Conservation (phyloP, 2,113 vertebrate genomes). For the Poicephalus meyeri region DNA sequence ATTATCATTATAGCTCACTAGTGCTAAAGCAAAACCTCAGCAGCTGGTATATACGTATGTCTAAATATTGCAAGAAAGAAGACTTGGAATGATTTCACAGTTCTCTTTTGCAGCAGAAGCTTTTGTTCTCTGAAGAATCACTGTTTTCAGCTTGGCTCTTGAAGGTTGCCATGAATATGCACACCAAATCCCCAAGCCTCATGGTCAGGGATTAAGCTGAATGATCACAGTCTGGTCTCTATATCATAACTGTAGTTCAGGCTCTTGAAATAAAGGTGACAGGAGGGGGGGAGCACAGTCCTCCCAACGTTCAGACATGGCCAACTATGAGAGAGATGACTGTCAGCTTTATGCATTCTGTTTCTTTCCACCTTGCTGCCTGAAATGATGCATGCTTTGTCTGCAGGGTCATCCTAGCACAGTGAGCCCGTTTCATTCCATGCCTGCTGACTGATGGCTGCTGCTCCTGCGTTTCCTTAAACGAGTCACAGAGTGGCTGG, state of each 20-base stretch:
- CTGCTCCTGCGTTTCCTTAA: not conserved
- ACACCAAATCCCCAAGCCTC: not conserved
- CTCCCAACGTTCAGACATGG: not conserved
- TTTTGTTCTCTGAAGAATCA: not conserved
- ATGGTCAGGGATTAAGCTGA: not conserved
- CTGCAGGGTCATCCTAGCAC: not conserved
- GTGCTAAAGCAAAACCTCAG: not conserved
- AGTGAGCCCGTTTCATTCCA: not conserved
- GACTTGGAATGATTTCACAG: not conserved
- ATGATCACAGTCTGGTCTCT: not conserved
- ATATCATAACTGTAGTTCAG: not conserved
- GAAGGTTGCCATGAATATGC: not conserved
- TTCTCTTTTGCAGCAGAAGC: not conserved
- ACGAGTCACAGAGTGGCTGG: not conserved
- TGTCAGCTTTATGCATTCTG: not conserved
- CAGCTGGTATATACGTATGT: not conserved
- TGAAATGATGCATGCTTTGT: not conserved
- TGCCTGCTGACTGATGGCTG: conserved; percentile 3
- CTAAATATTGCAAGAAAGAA: not conserved
- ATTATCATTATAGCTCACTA: not conserved
- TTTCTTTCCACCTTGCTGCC: not conserved
- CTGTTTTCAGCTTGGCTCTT: not conserved
- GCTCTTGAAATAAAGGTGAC: not conserved
- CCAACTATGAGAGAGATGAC: not conserved
- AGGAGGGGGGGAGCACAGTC: not conserved